Evolutionary conservation across 1,140 invertebrate genomes (phyloP).

Genomic region (Bathynomus jamesi): DNA sequence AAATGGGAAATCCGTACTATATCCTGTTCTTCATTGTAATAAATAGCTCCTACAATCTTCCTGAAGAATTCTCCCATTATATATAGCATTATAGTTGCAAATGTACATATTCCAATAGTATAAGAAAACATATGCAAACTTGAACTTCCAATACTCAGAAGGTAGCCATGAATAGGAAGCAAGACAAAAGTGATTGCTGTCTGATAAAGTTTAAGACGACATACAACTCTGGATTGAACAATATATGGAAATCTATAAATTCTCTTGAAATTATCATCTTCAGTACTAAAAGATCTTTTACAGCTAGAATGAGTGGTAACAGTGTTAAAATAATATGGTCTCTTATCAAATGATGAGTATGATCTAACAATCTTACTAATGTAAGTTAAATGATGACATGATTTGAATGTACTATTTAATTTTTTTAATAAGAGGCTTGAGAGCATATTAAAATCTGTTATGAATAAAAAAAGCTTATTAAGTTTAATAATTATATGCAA

Average conservation of each 20-base stretch:
- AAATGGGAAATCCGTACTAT: slow-evolving; percentile 20
- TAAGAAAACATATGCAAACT: neutral
- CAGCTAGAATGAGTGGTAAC: no score
- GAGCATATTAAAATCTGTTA: no score
- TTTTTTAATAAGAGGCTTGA: no score
- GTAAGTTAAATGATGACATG: no score
- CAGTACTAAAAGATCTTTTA: no score
- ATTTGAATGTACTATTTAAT: no score
- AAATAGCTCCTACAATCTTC: slow-evolving; percentile 16
- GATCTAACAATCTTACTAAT: no score
- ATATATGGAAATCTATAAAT: slow-evolving; percentile 60
- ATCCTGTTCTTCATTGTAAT: neutral
- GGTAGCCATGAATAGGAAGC: slow-evolving; percentile 6
- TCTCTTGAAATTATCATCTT: slow-evolving; percentile 11
- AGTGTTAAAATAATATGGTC: no score
- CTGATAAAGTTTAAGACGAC: slow-evolving; percentile 52
- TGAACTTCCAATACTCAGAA: neutral
- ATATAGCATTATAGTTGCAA: slow-evolving; percentile 17
- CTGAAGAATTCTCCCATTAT: slow-evolving; percentile 28
- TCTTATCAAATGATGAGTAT: no score
- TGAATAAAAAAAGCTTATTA: no score
- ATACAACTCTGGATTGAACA: slow-evolving; percentile 62
- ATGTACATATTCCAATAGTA: neutral
- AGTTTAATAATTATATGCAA: no score
- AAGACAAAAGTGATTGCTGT: slow-evolving; percentile 7